A percentile compares a stretch with the other conserved stretches of the same genome.
These are phyloP conservation scores for Lemur catta DNA, from an alignment of 2,797 vertebrate genomes.

Conservation along the genomic window DNA sequence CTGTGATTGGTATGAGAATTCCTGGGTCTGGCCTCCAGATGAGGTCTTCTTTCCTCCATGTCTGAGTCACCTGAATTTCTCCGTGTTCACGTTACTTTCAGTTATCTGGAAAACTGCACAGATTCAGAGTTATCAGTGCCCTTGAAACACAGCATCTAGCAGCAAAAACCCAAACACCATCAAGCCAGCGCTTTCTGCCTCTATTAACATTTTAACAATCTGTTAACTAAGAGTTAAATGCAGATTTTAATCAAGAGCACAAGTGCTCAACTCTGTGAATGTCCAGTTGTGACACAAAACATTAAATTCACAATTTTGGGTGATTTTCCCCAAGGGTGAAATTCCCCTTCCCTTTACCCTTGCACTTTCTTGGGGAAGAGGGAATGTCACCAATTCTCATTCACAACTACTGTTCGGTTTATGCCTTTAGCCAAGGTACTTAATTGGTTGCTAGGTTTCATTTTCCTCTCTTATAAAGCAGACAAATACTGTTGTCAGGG, in stretches of 20 bases:
- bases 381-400: neutral
- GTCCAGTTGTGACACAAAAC: neutral
- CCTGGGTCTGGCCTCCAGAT: conserved; percentile 24
- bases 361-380: neutral
- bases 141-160: neutral
- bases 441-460: conserved; percentile 56
- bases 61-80: conserved; percentile 25
- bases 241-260: neutral
- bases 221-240: conserved; percentile 2
- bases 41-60: conserved; percentile 75
- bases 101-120: neutral
- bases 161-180: neutral
- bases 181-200: neutral
- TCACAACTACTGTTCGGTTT: conserved; percentile 15
- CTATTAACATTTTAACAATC: neutral
- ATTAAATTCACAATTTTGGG: conserved; percentile 9
- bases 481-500: conserved; percentile 37
- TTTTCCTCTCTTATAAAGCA: conserved; percentile 35
- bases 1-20: conserved; percentile 51
- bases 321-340: neutral
- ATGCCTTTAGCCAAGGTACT: conserved; percentile 40
- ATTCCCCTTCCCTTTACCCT: neutral
- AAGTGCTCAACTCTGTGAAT: neutral
- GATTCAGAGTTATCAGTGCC: neutral
- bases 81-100: neutral